Evolutionary conservation across 1,140 invertebrate species (phyloP), one percentile per base, ranked within the genome.

Genomic region (Scaptomyza graminum): DNA sequence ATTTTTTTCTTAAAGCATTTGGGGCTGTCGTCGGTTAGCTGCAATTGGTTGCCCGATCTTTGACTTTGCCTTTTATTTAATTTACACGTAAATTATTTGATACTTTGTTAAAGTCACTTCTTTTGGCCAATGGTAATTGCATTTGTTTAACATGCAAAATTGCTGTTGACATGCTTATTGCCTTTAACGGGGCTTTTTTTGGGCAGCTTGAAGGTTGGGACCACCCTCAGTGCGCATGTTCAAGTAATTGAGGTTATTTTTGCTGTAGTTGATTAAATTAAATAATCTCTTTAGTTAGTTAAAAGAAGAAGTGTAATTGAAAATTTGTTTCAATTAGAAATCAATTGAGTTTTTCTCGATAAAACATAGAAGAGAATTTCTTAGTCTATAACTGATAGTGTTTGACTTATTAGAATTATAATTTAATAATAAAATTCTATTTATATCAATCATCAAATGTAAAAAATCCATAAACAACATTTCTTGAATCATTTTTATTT

Each of bases 91-190:
- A 83, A 83, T 83, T 78, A 79, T 57, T 65, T 54, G 22, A 54
- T 74, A 63, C 52, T 76, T 77, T 74, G 54, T 70, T 69, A 15
- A 34, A 74, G 39, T 61, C 57, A 50, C 59, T 46, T 68, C 61
- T 50, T 71, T 63, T 28, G 63, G 57, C 65, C 65, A 47, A 50
- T 49, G 43, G 61, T 84, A 84, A 84, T 84, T 84, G 60, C 80
- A 79, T 79, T 84, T 79, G 80, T 84, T 81, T 79, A 79, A 79
- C 80, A 79, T 67, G 72, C 56, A 49, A 79, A 84, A 84, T 84
- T 79, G 62, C 73, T 60, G 73, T 67, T 84, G 76, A 84, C 76
- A 61, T 84, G 73, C 67, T 76, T 62, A 83, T 51, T 74, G 63
- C 56, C 41, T 55, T 66, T 54, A 65, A 55, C 63, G 56, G 49